Percentiles rank a stretch among this genome's conserved stretches.
Evolutionary conservation across 2,113 vertebrate genomes (phyloP).

Genomic region (Perca fluviatilis): DNA sequence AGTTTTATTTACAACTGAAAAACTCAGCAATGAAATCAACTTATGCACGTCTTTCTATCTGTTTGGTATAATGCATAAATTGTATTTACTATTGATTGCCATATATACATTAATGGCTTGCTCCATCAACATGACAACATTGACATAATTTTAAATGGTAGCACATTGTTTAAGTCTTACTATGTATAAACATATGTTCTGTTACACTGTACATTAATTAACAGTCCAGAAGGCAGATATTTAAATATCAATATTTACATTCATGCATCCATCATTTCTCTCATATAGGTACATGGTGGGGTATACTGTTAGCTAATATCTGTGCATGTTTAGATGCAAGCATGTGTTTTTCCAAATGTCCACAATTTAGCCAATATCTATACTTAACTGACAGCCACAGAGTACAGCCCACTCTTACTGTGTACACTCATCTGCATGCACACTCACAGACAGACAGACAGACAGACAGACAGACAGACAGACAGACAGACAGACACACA

Average conservation of each 20-base stretch:
- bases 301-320: conserved; percentile 79
- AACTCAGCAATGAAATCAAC: conserved; percentile 87
- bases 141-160: conserved; percentile 83
- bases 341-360: conserved; percentile 81
- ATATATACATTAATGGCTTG: conserved; percentile 89
- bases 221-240: conserved; percentile 90
- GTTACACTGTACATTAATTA: conserved; percentile 86
- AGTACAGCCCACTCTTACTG: conserved; percentile 70
- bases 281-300: conserved; percentile 85
- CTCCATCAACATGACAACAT: conserved; percentile 88
- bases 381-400: conserved; percentile 68
- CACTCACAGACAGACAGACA: conserved; percentile 57
- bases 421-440: conserved; percentile 78
- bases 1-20: conserved; percentile 98
- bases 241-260: conserved; percentile 91
- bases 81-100: conserved; percentile 86
- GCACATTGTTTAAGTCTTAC: conserved; percentile 84
- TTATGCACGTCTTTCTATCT: conserved; percentile 84
- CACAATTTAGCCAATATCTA: conserved; percentile 73
- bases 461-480: not conserved
- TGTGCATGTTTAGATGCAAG: conserved; percentile 82
- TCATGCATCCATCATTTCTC: conserved; percentile 92
- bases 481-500: conserved; percentile 31
- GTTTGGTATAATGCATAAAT: conserved; percentile 87
- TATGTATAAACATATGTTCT: conserved; percentile 84